Conservation (phyloP, 2,113 vertebrate genomes). For the Meles meles region DNA sequence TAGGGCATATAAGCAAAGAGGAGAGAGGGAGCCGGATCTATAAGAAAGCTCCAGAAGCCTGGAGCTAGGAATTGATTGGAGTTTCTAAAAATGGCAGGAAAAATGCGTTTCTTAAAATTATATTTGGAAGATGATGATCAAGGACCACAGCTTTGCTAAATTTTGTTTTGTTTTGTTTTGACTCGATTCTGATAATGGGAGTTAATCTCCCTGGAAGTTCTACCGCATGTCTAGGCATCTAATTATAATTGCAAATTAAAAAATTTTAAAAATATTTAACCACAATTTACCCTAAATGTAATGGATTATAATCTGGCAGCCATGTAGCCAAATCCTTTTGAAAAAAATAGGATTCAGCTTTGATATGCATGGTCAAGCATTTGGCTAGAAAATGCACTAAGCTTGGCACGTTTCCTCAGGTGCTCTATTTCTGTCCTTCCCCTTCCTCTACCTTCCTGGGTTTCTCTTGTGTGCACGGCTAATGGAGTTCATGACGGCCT, state of each 20-base stretch:
- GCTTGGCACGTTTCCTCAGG: neutral
- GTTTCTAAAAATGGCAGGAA: neutral
- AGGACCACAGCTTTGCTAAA: neutral
- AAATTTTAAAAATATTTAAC: neutral
- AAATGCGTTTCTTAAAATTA: slow-evolving; percentile 1
- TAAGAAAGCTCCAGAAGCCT: neutral
- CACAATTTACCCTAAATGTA: neutral
- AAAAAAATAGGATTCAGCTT: slow-evolving; percentile 10
- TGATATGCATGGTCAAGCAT: neutral
- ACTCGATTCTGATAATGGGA: neutral
- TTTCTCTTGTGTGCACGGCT: neutral
- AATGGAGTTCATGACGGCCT: neutral
- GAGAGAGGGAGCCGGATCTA: neutral
- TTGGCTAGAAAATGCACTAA: neutral
- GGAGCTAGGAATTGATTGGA: neutral
- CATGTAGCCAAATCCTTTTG: neutral
- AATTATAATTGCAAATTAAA: neutral
- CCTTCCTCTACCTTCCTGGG: neutral
- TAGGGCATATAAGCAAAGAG: neutral
- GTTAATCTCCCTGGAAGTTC: neutral
- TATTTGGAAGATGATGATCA: neutral
- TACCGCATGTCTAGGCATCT: neutral
- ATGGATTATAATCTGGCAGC: neutral
- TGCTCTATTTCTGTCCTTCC: neutral
- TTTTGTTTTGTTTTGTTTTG: slow-evolving; percentile 16